Base-by-base conservation (phyloP, 1,140 invertebrate genomes). In the Apis laboriosa region DNA sequence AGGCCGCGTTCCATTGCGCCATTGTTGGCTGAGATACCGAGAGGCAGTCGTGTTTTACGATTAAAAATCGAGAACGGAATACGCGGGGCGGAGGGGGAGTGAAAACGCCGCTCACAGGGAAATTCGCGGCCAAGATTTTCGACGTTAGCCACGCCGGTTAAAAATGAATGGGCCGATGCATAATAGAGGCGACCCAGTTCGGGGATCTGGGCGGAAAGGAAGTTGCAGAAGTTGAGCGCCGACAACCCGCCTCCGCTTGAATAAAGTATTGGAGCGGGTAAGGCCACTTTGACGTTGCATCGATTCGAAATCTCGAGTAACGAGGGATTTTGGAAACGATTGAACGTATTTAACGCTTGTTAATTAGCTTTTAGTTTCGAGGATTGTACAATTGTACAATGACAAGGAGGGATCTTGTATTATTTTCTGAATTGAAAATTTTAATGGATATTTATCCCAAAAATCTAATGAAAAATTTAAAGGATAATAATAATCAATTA, bases 31-130 rank as follows among this genome's bases (percentile, higher is more conserved):
- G 71, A 61, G 71, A 83, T 66, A 83, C 68, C 72, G 66, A 24
- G 66, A 24, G 80, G 71, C 68, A 43, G 73, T 24, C 74, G 74
- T 83, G 73, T 83, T 73, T 80, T 61, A 60, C 84, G 80, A 85
- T 85, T 85, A 82, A 85, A 85, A 83, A 85, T 85, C 84, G 73
- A 76, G 74, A 68, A 8, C 66, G 68, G 67, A 79, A 84, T 66
- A 73, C 34, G 28, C 17, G 9, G 70, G 21, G 24, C n/a, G 43
- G 49, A 34, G 3, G 34, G 34, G 58, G 15, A 24, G 24, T 28
- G 58, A 64, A 51, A 71, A 78, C 80, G n/a, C 2, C 15, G 58
- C 75, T 83, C 55, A 63, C 80, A 51, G 53, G 75, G 34, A 83
- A 70, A 71, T 71, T 72, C 75, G 75, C 17, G 80, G 56, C 19